Evolutionary conservation across 2,113 vertebrate genomes (phyloP).

Genomic region (Tyto alba): DNA sequence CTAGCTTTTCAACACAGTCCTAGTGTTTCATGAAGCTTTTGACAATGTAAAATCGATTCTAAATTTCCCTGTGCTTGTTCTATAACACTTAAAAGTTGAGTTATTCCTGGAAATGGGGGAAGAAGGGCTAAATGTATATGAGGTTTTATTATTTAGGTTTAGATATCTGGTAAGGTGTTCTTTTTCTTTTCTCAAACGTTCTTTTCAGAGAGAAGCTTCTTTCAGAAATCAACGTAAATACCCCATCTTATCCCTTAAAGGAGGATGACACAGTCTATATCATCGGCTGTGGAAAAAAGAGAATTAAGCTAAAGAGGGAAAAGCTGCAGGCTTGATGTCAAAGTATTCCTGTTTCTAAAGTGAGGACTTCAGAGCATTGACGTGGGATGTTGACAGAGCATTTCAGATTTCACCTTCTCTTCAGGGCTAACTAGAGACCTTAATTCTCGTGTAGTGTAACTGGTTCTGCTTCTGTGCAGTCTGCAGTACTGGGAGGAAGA

Average conservation of each 20-base stretch:
- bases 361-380: neutral
- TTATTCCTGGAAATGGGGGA: neutral
- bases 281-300: neutral
- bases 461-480: neutral
- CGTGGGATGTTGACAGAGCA: neutral
- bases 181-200: neutral
- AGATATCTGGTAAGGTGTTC: neutral
- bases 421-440: neutral
- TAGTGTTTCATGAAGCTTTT: neutral
- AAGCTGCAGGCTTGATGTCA: neutral
- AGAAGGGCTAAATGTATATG: neutral
- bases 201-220: neutral
- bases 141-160: neutral
- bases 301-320: neutral
- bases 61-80: neutral
- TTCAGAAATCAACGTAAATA: neutral
- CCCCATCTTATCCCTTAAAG: neutral
- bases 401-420: neutral
- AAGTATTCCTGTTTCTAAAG: neutral
- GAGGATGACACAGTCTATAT: neutral
- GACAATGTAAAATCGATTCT: neutral
- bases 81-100: neutral
- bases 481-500: neutral
- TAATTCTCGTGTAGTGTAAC: neutral
- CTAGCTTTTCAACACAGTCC: neutral